Conservation (phyloP, 2,888 invertebrate species). For the Drosophila atripex region DNA sequence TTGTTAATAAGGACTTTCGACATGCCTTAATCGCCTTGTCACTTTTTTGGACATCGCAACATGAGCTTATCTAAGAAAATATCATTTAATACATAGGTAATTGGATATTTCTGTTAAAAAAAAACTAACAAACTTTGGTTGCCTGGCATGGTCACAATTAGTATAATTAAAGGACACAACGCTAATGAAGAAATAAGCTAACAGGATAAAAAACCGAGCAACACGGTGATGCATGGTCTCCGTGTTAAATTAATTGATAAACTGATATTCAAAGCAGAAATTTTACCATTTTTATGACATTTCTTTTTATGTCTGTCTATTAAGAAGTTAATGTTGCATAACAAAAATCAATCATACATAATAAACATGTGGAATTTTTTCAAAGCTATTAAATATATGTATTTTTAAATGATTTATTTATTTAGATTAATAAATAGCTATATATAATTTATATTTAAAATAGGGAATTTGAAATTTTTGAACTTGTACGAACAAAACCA, state of each 20-base stretch:
- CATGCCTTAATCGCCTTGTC: slow-evolving; percentile 43
- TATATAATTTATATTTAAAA: not conserved
- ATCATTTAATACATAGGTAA: not conserved
- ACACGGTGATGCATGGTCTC: slow-evolving; percentile 39
- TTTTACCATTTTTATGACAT: not conserved
- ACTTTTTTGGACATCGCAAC: slow-evolving; percentile 56
- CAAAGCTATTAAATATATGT: not conserved
- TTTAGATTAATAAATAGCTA: not conserved
- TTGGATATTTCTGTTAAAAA: not conserved
- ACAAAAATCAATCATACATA: slow-evolving; percentile 4
- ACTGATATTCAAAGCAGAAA: not conserved
- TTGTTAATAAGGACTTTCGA: slow-evolving; percentile 52
- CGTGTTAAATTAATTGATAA: not conserved
- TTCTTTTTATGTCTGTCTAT: slow-evolving; percentile 1
- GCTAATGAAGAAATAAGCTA: slow-evolving; percentile 1
- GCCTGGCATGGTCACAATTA: slow-evolving; percentile 55
- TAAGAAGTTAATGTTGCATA: slow-evolving; percentile 52
- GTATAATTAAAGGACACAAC: slow-evolving; percentile 24
- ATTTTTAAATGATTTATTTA: not conserved
- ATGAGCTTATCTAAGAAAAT: slow-evolving; percentile 40
- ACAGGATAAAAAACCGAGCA: slow-evolving; percentile 5
- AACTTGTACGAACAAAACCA: too few relatives aligned
- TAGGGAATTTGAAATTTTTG: not conserved
- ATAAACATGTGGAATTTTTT: not conserved
- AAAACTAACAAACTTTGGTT: slow-evolving; percentile 53